A percentile compares a stretch with the other conserved stretches of the same genome.
Conservation (phyloP, 2,113 vertebrate species). For the Pimephales promelas region DNA sequence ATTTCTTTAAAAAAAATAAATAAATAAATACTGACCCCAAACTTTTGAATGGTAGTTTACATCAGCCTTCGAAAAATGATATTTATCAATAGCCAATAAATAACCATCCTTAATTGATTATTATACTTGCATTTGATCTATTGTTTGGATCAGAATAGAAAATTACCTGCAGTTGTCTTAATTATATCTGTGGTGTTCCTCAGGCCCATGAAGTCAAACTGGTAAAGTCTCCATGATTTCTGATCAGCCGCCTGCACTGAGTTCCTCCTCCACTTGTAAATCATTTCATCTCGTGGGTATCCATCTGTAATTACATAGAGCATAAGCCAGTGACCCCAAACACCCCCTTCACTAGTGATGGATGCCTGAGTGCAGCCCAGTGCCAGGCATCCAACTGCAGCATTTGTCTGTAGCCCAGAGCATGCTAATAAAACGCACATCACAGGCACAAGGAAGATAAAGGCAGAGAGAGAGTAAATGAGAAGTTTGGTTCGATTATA, state of each 20-base stretch:
- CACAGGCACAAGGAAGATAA: constrained; percentile 59
- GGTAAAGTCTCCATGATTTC: constrained; percentile 95
- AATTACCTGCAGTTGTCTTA: constrained; percentile 88
- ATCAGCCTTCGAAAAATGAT: neutral
- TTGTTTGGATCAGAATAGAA: neutral
- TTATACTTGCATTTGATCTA: neutral
- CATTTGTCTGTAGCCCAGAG: constrained; percentile 61
- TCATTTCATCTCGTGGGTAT: constrained; percentile 94
- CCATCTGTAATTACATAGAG: constrained; percentile 85
- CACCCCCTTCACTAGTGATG: constrained; percentile 58
- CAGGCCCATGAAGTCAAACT: constrained; percentile 97
- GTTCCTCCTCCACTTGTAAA: constrained; percentile 96
- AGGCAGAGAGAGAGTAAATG: constrained; percentile 62
- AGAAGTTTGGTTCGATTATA: constrained; percentile 62
- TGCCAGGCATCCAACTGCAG: constrained; percentile 56
- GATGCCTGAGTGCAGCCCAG: constrained; percentile 55
- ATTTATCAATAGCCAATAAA: neutral
- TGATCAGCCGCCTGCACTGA: constrained; percentile 93
- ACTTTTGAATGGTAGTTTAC: neutral
- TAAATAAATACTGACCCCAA: neutral
- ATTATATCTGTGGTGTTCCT: constrained; percentile 89
- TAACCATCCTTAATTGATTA: neutral
- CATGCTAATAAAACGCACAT: constrained; percentile 68
- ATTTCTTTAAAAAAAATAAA: neutral
- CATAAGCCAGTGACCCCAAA: constrained; percentile 55